These are phyloP conservation scores for Crotalus viridis DNA, from an alignment of 2,113 vertebrate genomes.

Conservation along the genomic window DNA sequence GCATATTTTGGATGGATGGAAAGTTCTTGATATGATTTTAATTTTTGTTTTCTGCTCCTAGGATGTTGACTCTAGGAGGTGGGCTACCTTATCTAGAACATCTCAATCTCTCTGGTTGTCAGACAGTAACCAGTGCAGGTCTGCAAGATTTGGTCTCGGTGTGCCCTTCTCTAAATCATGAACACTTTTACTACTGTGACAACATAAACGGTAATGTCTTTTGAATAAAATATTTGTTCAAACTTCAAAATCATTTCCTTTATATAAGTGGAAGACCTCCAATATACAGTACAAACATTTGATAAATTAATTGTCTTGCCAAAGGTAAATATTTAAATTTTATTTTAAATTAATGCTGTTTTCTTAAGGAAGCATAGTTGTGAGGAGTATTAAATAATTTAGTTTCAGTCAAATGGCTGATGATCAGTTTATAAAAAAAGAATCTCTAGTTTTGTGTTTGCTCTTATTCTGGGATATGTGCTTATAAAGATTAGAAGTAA, in stretches of 20 bases:
- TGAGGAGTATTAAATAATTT: not conserved
- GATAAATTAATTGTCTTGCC: not conserved
- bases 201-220: conserved; percentile 94
- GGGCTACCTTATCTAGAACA: conserved; percentile 91
- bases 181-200: conserved; percentile 99
- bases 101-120: conserved; percentile 95
- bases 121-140: conserved; percentile 88
- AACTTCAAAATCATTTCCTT: not conserved
- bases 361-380: not conserved
- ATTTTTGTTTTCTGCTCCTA: conserved; percentile 62
- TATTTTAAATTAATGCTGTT: not conserved
- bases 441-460: not conserved
- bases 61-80: conserved; percentile 87
- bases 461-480: not conserved
- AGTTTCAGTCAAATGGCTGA: not conserved
- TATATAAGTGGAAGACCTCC: not conserved
- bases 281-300: not conserved
- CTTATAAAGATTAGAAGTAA: not conserved
- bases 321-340: not conserved
- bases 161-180: conserved; percentile 92
- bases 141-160: conserved; percentile 90
- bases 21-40: not conserved
- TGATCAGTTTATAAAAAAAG: not conserved
- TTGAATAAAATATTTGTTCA: conserved; percentile 25
- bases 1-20: not conserved